Base-by-base conservation (phyloP, 1,140 invertebrate species). In the Thaumetopoea pityocampa region DNA sequence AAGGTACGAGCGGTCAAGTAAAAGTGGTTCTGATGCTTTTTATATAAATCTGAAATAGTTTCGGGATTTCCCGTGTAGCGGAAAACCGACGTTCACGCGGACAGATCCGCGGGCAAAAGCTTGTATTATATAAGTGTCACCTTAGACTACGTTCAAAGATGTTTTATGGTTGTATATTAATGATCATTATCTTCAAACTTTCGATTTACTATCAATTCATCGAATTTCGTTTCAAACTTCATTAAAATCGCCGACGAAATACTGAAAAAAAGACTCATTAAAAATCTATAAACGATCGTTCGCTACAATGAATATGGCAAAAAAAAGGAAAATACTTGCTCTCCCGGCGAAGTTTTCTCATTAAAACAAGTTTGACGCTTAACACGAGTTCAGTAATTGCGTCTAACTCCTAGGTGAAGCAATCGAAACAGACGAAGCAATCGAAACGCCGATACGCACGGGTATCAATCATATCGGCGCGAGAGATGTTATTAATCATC, bases 311-410 rank as follows among this genome's bases (percentile, higher is more conserved):
- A 35, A 8, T 15, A 1, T 7, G 6, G 5, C 22, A 23, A 14
- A 15, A 37, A 37, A 38, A 38, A 28, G 28, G 7, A 28, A 18
- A 19, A 11, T 19, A 38, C 15, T 19, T 38, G 16, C 12, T 17
- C 24, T 14, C 20, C 28, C 28, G 35, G 19, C 5, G 6, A 49
- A 49, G 24, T 49, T 49, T 49, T 42, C 38, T 49, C 38, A 28
- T 49, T 49, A 47, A 8, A 19, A 17, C n/a, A 29, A 49, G 38
- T 49, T 42, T 22, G 46, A 37, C 32, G 43, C 5, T 12, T 16
- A 18, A 15, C 15, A 32, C 6, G 20, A 29, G 16, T 40, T 32
- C 33, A 14, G 19, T 48, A 49, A 42, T 42, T 36, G 46, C 46
- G 42, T 28, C 14, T 3, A 35, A 44, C 30, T 44, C 41, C 33